These are phyloP conservation scores for Stenolophus ochropezus DNA, from an alignment of 2,888 invertebrate genomes.

Conservation along the genomic window DNA sequence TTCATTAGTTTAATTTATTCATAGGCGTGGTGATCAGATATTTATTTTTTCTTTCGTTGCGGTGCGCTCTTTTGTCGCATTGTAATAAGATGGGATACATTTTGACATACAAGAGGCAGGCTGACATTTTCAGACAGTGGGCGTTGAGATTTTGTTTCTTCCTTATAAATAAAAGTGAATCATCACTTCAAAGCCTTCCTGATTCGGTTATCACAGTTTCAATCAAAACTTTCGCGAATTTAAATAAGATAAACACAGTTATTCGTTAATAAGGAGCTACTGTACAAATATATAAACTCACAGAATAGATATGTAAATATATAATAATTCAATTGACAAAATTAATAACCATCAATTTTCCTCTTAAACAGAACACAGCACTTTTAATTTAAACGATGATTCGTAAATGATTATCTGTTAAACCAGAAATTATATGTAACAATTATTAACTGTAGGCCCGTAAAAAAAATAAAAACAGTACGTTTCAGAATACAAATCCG, in stretches of 20 bases:
- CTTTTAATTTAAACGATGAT: no score
- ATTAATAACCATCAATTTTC: no score
- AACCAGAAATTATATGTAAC: no score
- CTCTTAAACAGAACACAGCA: no score
- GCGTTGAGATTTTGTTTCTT: slow-evolving; percentile 12
- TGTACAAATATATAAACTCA: neutral
- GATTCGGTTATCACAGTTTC: neutral
- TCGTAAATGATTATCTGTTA: no score
- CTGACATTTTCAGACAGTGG: slow-evolving; percentile 10
- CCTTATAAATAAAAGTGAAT: slow-evolving; percentile 16
- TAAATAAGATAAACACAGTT: neutral
- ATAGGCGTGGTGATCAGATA: neutral
- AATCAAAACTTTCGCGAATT: neutral
- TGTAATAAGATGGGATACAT: neutral
- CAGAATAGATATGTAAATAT: no score
- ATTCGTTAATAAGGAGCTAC: neutral
- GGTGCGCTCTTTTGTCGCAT: neutral
- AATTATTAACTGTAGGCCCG: no score
- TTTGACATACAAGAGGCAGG: neutral
- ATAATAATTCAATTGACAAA: no score
- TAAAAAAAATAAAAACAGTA: no score
- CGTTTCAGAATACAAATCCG: no score
- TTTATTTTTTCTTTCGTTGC: neutral
- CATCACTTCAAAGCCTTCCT: neutral
- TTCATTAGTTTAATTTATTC: neutral